Percentiles rank a stretch among this genome's conserved stretches.
Conservation (phyloP, 2,797 vertebrate species). For the Mormyrops attenuatus region DNA sequence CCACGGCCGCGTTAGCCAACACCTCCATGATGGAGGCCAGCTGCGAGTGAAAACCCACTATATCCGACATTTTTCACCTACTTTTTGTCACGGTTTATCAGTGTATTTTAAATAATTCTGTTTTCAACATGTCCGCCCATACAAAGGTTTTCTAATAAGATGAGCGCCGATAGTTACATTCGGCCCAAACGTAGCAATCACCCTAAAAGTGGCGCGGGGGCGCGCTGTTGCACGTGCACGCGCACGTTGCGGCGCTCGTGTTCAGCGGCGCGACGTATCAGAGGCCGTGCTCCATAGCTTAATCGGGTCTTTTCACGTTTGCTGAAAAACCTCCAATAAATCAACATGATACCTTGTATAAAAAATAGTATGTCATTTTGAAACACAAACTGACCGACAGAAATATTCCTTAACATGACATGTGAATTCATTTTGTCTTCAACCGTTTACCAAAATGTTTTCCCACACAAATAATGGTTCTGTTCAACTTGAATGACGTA, state of each 20-base stretch:
- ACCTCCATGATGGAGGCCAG: slow-evolving; percentile 31
- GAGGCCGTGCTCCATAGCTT: background rate
- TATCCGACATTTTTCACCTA: slow-evolving; percentile 12
- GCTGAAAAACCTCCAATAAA: background rate
- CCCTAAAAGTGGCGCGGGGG: background rate
- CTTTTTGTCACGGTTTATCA: background rate
- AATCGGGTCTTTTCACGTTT: background rate
- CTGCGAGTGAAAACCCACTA: slow-evolving; percentile 23
- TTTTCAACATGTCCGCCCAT: background rate
- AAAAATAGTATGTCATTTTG: background rate
- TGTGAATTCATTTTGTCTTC: background rate
- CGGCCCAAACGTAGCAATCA: background rate
- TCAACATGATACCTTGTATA: background rate
- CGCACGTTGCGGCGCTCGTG: background rate
- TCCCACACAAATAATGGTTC: background rate
- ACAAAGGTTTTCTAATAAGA: background rate
- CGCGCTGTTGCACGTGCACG: background rate
- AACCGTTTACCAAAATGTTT: background rate
- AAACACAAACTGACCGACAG: background rate
- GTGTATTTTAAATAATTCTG: background rate
- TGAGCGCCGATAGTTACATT: background rate
- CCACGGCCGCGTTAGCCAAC: slow-evolving; percentile 28
- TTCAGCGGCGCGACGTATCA: background rate
- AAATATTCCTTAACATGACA: background rate
- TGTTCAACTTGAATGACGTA: background rate